A percentile compares a stretch with the other conserved stretches of the same genome.
phyloP scores from a whole-genome alignment of 2,113 vertebrate genomes.

The Triplophysa tibetana region DNA sequence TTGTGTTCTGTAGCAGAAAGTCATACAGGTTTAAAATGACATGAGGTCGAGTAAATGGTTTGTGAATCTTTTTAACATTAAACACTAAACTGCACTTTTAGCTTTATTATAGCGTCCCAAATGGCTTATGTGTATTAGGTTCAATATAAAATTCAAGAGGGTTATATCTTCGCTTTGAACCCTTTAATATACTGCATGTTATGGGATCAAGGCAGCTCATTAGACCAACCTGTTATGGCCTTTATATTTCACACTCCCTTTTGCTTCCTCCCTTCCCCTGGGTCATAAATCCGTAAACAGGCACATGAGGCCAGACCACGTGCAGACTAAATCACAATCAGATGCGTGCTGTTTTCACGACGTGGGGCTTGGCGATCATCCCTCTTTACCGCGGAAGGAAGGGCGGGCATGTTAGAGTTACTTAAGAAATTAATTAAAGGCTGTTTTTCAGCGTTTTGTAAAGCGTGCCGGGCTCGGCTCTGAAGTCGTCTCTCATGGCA shows the following conservation, averaged over 20 bases:
- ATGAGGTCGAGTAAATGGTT: too few species aligned
- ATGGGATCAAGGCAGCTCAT: conserved; percentile 54
- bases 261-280: conserved; percentile 23
- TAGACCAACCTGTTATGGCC: conserved; percentile 45
- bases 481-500: conserved; percentile 45
- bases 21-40: too few species aligned
- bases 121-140: conserved; percentile 16
- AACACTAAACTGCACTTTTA: conserved; percentile 11
- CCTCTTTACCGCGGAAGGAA: conserved; percentile 32
- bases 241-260: conserved; percentile 48
- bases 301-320: conserved; percentile 36
- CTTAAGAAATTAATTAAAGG: conserved; percentile 47
- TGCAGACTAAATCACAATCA: not conserved
- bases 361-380: not conserved
- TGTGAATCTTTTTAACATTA: too few species aligned
- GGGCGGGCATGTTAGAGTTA: conserved; percentile 9
- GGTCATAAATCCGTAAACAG: conserved; percentile 49
- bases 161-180: conserved; percentile 24
- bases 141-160: conserved; percentile 34
- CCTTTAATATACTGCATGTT: conserved; percentile 38
- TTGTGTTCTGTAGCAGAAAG: too few species aligned
- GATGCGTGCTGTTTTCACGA: not conserved
- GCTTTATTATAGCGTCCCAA: conserved; percentile 25
- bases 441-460: conserved; percentile 44
- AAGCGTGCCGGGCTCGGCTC: conserved; percentile 16